phyloP scores from a whole-genome alignment of 2,797 vertebrate species.

The Chaenodraco wilsoni region DNA sequence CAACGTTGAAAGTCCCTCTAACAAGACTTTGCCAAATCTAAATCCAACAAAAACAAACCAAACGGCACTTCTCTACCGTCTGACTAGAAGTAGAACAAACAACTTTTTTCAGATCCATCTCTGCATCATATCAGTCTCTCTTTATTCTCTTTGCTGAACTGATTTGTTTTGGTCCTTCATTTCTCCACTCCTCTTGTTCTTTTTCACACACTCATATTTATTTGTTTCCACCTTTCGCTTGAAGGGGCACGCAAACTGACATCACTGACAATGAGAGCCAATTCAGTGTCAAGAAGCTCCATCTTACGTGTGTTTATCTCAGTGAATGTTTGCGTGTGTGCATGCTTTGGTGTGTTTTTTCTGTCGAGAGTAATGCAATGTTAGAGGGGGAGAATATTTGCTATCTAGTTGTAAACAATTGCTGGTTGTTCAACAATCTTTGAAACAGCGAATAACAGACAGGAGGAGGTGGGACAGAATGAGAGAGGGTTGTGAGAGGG shows the following conservation, averaged over 20 bases:
- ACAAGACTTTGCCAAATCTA: conserved; percentile 12
- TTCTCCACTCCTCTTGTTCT: conserved; percentile 36
- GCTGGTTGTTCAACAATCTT: conserved; percentile 38
- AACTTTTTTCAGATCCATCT: conserved; percentile 42
- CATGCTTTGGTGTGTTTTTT: conserved; percentile 41
- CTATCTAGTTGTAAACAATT: conserved; percentile 45
- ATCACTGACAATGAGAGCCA: conserved; percentile 27
- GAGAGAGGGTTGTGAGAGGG: conserved; percentile 10
- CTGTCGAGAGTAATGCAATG: conserved; percentile 57
- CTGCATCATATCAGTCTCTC: conserved; percentile 34
- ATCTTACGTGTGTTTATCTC: conserved; percentile 13
- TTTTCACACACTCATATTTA: conserved; percentile 14
- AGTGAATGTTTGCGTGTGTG: background rate
- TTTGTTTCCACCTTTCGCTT: background rate
- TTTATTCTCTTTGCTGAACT: conserved; percentile 31
- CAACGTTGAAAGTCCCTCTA: background rate
- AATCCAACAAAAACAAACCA: conserved; percentile 18
- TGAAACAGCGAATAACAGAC: conserved; percentile 38
- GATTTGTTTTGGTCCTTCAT: conserved; percentile 57
- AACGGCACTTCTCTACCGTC: conserved; percentile 1
- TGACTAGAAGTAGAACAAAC: conserved; percentile 51
- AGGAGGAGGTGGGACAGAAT: background rate
- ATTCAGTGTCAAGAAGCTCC: conserved; percentile 49
- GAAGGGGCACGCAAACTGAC: no score
- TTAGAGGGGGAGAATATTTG: conserved; percentile 45